These are phyloP conservation scores for Falco cherrug DNA, from an alignment of 2,797 vertebrate species.

Conservation along the genomic window DNA sequence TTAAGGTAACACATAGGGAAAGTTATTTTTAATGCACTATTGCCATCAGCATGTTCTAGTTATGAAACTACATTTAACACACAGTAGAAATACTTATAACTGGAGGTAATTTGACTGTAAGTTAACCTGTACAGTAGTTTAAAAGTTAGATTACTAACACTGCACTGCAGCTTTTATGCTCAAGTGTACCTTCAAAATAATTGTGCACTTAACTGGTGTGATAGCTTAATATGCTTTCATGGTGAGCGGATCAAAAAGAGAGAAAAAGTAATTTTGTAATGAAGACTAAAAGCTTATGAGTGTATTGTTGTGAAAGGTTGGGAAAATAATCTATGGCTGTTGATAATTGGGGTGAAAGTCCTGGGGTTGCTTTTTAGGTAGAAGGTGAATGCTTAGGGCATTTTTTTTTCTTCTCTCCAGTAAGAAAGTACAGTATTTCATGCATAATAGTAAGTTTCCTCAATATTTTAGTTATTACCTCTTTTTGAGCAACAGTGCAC, in stretches of 20 bases:
- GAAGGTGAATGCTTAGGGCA: not conserved
- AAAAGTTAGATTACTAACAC: conserved; percentile 51
- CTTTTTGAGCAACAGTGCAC: not conserved
- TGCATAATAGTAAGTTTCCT: not conserved
- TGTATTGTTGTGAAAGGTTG: not conserved
- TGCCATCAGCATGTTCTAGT: conserved; percentile 60
- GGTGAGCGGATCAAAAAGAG: not conserved
- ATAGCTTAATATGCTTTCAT: conserved; percentile 41
- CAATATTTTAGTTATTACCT: not conserved
- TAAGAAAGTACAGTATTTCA: not conserved
- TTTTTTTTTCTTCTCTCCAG: not conserved
- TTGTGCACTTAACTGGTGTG: conserved; percentile 21
- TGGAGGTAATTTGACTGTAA: conserved; percentile 12
- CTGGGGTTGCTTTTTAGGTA: not conserved
- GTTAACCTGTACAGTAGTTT: conserved; percentile 36
- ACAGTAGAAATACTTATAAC: conserved; percentile 15
- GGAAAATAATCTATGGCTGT: not conserved
- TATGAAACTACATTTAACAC: conserved; percentile 31
- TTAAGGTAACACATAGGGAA: conserved; percentile 69
- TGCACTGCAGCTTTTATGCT: conserved; percentile 37
- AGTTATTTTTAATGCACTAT: conserved; percentile 34
- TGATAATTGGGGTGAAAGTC: not conserved
- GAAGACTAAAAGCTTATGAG: not conserved
- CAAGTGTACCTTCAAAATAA: conserved; percentile 28
- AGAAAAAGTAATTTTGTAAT: not conserved